phyloP scores from a whole-genome alignment of 2,888 invertebrate genomes.

The Odontomyia ornata region DNA sequence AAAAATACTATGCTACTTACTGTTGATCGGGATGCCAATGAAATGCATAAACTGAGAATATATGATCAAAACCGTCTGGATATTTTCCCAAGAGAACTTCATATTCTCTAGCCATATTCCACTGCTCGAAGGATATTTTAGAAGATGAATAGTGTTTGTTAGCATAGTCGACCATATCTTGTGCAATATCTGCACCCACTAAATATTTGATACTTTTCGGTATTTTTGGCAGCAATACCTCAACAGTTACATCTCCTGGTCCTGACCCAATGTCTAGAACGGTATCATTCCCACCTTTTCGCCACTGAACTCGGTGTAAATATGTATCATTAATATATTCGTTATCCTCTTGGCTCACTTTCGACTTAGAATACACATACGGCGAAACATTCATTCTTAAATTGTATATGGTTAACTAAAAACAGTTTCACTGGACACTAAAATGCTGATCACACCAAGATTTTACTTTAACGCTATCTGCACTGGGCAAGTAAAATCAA shows the following conservation, averaged over 20 bases:
- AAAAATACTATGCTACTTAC: too few relatives aligned
- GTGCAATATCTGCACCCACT: conserved; percentile 75
- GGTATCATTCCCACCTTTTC: conserved; percentile 64
- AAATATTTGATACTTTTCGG: conserved; percentile 67
- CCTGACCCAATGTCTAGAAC: conserved; percentile 80
- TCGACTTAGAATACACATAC: too few relatives aligned
- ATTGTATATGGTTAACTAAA: too few relatives aligned
- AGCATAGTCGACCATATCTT: conserved; percentile 76
- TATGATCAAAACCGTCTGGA: conserved; percentile 70
- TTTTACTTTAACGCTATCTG: too few relatives aligned
- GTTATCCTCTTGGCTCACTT: conserved; percentile 74
- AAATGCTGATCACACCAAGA: too few relatives aligned
- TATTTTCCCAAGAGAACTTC: conserved; percentile 59
- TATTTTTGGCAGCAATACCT: conserved; percentile 71
- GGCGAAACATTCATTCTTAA: too few relatives aligned
- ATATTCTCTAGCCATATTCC: conserved; percentile 69
- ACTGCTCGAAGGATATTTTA: conserved; percentile 64
- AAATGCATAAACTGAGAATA: conserved; percentile 80
- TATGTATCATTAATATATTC: conserved; percentile 72
- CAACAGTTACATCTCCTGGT: conserved; percentile 74
- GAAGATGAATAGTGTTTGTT: conserved; percentile 66
- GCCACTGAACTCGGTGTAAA: conserved; percentile 69
- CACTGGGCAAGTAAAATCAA: too few relatives aligned
- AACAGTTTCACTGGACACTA: too few relatives aligned
- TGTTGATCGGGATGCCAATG: conserved; percentile 81